These are phyloP conservation scores for Piscicola geometra DNA, from an alignment of 2,888 invertebrate genomes.

Conservation along the genomic window DNA sequence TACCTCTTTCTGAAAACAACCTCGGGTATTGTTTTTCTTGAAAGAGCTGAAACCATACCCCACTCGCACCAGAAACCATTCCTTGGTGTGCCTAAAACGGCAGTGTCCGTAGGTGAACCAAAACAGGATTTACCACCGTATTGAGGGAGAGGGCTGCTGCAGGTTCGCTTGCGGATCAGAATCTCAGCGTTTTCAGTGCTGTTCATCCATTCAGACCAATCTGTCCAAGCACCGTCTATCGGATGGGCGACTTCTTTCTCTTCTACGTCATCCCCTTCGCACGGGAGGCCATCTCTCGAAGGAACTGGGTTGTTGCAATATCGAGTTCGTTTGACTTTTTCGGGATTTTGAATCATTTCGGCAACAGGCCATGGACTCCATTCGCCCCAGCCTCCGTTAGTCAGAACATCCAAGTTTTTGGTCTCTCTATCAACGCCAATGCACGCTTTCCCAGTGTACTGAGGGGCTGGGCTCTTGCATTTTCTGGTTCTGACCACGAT, in stretches of 20 bases:
- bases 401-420: neutral
- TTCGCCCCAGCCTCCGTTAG: constrained; percentile 21
- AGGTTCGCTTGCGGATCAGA: neutral
- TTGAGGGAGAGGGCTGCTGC: neutral
- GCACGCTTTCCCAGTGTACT: constrained; percentile 22
- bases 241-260: neutral
- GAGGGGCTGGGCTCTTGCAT: constrained; percentile 37
- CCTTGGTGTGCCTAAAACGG: neutral
- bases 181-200: neutral
- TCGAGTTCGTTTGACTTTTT: constrained; percentile 14
- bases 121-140: neutral
- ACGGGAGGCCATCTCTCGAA: constrained; percentile 10
- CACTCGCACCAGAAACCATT: neutral
- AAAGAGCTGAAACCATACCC: neutral
- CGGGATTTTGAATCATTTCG: neutral
- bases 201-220: constrained; percentile 19
- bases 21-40: constrained; percentile 1
- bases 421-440: constrained; percentile 1
- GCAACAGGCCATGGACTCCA: constrained; percentile 25
- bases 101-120: neutral
- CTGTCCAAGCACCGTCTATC: constrained; percentile 17
- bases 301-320: constrained; percentile 21
- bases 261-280: constrained; percentile 9
- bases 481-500: constrained; percentile 29
- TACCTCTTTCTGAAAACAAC: constrained; percentile 7